phyloP scores from a whole-genome alignment of 30 jellyfish, hydroid and myxozoan genomes.

The Phacellophora camtschatica region DNA sequence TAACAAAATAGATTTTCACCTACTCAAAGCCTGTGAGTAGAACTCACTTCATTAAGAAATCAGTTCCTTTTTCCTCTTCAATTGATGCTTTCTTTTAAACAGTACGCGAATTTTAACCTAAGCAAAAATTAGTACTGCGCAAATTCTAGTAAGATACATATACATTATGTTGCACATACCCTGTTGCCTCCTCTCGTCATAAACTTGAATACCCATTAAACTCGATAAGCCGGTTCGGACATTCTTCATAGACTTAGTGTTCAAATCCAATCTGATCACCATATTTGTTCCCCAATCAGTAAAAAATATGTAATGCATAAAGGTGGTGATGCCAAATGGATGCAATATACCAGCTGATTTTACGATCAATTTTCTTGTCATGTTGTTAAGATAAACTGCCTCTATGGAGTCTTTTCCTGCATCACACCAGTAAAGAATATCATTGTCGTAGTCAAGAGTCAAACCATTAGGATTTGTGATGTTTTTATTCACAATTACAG shows the following conservation, averaged over 20 bases:
- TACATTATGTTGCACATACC: too few species aligned
- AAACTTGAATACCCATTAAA: slow-evolving; percentile 86
- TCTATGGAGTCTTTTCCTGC: slow-evolving; percentile 80
- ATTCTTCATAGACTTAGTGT: slow-evolving; percentile 7
- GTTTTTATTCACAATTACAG: slow-evolving; percentile 25
- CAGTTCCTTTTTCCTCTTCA: too few species aligned
- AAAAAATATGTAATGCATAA: slow-evolving; percentile 57
- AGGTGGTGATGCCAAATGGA: slow-evolving; percentile 83
- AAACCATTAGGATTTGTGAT: slow-evolving; percentile 92
- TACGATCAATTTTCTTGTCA: slow-evolving; percentile 33
- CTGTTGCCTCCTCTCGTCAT: slow-evolving; percentile 72
- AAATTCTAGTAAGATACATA: too few species aligned
- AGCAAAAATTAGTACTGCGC: too few species aligned
- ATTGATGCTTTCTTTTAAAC: too few species aligned
- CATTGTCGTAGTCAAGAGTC: slow-evolving; percentile 62
- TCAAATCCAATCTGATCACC: slow-evolving; percentile 38
- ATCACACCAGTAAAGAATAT: slow-evolving; percentile 89
- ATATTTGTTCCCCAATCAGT: slow-evolving; percentile 91
- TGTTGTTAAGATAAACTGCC: slow-evolving; percentile 37
- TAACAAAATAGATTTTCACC: too few species aligned
- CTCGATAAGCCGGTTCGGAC: slow-evolving; percentile 69
- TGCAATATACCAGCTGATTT: slow-evolving; percentile 36
- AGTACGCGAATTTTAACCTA: too few species aligned
- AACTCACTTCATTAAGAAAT: too few species aligned
- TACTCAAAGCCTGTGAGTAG: too few species aligned